Evolutionary conservation across 2,888 invertebrate species (phyloP), one percentile per base, ranked within the genome.

Genomic region (Ophion ellenae): DNA sequence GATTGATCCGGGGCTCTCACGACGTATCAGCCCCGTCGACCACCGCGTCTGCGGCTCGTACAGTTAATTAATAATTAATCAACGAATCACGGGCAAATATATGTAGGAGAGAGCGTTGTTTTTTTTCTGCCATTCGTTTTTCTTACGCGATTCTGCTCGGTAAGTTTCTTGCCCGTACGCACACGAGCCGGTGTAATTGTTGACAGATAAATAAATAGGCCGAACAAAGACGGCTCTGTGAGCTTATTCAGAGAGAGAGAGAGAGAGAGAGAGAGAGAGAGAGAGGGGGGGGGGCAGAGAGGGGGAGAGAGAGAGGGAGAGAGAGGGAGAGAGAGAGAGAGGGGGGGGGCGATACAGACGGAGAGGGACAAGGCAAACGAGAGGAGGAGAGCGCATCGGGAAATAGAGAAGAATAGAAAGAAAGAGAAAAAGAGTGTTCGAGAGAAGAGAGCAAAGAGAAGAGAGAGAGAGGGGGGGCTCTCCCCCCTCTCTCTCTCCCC

Each of bases 161-260:
- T 84, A 83, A 86, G 88, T 90, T 90, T 91, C 90, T 90, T 89
- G 88, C 86, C 87, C 82, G 86, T 81, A 86, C 84, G 87, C 81
- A 83, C 63, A 47, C 85, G 85, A 86, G 89, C 89, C 91, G 88
- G 89, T 90, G 89, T 92, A 93, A 93, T 92, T 92, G 92, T 93
- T 92, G 93, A 93, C 92, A 91, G 92, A 92, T 93, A 93, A 93
- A 93, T 93, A 93, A 93, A 92, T 93, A 91, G 90, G 86, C 88
- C 87, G 88, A 86, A 93, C 91, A 93, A 93, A 91, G 93, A 88
- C 81, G 83, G 81, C 91, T 88, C 91, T 93, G 93, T 93, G 69
- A 81, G 66, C 84, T 47, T 63, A 47, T 75, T 63, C 74, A 45
- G 20, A 28, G 61, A 78, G 53, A 28, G 20, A 59, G 66, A 66